Evolutionary conservation across 2,113 vertebrate species (phyloP).

Genomic region (Ictalurus furcatus): DNA sequence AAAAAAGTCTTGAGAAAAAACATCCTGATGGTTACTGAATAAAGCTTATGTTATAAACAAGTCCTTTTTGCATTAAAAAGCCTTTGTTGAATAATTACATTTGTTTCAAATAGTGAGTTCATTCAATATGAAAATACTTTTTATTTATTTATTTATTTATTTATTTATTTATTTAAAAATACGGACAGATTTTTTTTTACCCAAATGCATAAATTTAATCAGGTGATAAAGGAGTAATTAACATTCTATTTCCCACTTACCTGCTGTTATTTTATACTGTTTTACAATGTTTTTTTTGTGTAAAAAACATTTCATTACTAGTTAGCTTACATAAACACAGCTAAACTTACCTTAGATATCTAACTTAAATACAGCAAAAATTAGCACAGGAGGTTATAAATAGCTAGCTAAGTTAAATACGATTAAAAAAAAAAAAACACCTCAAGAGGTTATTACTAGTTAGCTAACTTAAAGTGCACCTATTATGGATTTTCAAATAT

Average conservation of each 20-base stretch:
- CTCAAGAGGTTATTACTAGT: neutral
- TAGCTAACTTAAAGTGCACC: neutral
- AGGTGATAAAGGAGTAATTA: neutral
- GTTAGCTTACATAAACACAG: neutral
- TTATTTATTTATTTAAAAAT: too few relatives aligned
- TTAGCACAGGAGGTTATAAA: neutral
- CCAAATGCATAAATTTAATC: neutral
- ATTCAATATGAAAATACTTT: neutral
- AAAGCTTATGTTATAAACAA: neutral
- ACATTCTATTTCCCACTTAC: neutral
- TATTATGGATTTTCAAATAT: too few relatives aligned
- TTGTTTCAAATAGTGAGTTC: neutral
- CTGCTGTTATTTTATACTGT: neutral
- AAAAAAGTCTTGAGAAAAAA: neutral
- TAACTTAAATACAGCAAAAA: neutral
- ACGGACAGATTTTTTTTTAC: neutral
- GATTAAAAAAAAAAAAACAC: neutral
- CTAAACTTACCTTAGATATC: neutral
- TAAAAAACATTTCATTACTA: neutral
- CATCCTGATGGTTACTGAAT: neutral
- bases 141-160: too few relatives aligned
- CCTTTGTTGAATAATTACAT: too few relatives aligned
- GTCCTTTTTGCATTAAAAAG: too few relatives aligned
- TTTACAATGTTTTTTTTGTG: neutral
- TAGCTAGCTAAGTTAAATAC: neutral